phyloP scores from a whole-genome alignment of 2,888 invertebrate species.

The Microctonus brassicae region DNA sequence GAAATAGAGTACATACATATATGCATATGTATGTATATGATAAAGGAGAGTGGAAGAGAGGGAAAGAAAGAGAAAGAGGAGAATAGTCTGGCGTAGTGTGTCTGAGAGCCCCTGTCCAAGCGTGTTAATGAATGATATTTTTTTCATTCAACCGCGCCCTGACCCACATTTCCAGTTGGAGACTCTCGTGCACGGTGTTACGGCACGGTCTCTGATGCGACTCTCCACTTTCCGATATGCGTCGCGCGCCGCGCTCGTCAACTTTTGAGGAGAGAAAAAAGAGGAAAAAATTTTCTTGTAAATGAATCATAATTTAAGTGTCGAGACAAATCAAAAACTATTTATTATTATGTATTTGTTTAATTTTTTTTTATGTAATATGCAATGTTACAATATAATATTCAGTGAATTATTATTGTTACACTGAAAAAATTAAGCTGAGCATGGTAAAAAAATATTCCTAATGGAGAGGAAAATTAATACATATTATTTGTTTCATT shows the following conservation, averaged over 20 bases:
- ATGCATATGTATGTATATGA: neutral
- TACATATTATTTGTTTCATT: no score
- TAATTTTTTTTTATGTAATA: no score
- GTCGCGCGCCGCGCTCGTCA: neutral
- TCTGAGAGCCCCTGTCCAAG: conserved; percentile 60
- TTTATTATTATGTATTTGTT: no score
- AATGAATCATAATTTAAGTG: no score
- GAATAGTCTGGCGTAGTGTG: conserved; percentile 25
- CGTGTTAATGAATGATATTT: conserved; percentile 67
- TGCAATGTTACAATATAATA: no score
- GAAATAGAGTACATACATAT: neutral
- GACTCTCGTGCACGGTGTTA: conserved; percentile 24
- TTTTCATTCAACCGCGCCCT: conserved; percentile 67
- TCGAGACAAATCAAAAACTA: no score
- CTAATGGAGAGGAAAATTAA: no score
- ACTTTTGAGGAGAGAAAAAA: neutral
- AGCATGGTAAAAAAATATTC: no score
- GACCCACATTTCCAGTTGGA: conserved; percentile 62
- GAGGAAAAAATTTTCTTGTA: no score
- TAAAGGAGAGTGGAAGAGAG: conserved; percentile 4
- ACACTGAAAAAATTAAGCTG: no score
- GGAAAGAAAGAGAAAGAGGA: no score
- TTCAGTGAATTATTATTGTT: no score
- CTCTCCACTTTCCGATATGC: conserved; percentile 31
- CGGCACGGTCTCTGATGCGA: conserved; percentile 23